phyloP scores from a whole-genome alignment of 2,888 invertebrate genomes.

The Netelia melanura region DNA sequence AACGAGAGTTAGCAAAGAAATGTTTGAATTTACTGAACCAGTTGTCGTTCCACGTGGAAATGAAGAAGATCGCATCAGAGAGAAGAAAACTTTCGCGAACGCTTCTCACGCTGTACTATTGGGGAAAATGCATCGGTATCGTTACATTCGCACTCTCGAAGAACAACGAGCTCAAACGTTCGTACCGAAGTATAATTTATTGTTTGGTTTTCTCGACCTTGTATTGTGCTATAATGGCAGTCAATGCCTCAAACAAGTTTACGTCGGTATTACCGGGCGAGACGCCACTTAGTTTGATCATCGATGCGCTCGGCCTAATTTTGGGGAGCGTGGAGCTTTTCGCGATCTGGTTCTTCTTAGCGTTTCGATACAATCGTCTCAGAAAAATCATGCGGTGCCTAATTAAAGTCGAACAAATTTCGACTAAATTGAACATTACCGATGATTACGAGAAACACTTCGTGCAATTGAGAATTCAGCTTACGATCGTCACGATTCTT shows the following conservation, averaged over 20 bases:
- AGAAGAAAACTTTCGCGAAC: neutral
- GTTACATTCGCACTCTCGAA: no score
- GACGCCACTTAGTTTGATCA: conserved; percentile 4
- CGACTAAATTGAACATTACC: neutral
- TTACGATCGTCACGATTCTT: neutral
- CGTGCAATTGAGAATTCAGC: neutral
- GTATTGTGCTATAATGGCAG: no score
- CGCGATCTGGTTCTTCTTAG: neutral
- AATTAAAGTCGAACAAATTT: neutral
- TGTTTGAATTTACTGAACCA: neutral
- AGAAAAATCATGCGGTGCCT: neutral
- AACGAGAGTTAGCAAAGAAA: neutral
- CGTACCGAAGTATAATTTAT: no score
- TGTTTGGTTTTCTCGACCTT: no score
- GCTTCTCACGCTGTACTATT: conserved; percentile 16
- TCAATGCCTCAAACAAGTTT: neutral
- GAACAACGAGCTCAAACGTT: no score
- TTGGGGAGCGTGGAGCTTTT: neutral
- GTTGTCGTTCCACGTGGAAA: neutral
- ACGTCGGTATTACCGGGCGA: neutral
- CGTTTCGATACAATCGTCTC: conserved; percentile 1
- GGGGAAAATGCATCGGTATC: conserved; percentile 36
- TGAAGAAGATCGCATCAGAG: neutral
- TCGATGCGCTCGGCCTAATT: neutral
- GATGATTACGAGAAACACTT: conserved; percentile 12